Evolutionary conservation across 2,888 invertebrate genomes (phyloP), one percentile per base, ranked within the genome.

Genomic region (Diarsia dahlii): DNA sequence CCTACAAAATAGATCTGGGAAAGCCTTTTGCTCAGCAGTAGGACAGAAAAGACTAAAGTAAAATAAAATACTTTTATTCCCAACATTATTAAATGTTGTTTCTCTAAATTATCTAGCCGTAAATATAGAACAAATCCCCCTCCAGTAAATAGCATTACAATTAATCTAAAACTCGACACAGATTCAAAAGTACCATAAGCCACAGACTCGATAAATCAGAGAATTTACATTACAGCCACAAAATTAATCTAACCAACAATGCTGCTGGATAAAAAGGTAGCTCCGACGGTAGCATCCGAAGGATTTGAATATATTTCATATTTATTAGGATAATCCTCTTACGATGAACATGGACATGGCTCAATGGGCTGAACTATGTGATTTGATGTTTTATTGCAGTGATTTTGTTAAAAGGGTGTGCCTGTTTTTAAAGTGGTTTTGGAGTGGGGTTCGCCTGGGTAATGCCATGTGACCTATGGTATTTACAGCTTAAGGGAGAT

Each of bases 321-420:
- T 95, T 95, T 95, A 95, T 95, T 93, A 92, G 91, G 90, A 91
- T 96, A 95, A 96, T 95, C 95, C 93, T 90, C 92, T 94, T 93
- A 94, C 82, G 84, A 83, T 84, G 84, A 81, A 80, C 88, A 82
- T 88, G 88, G 89, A 90, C 90, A 90, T 84, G 87, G 86, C 84
- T 85, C 84, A 81, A 81, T n/a, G 60, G 60, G 39, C 69, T 82
- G 88, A 88, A 88, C 88, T 89, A 89, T 84, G 88, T 89, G 87
- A 86, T 88, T 86, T 83, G 76, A 75, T 86, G 68, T 66, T 81
- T 79, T 86, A 82, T 92, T 93, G 81, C 89, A 89, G 89, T 28
- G 84, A 92, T 70, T 81, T 64, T 63, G 5, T 46, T 62, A 28
- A 39, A n/a, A 8, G 20, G n/a, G 28, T 56, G 63, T 74, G 50